A percentile compares a stretch with the other conserved stretches of the same genome.
Conservation (phyloP, 2,113 vertebrate genomes). For the Pungitius pungitius region DNA sequence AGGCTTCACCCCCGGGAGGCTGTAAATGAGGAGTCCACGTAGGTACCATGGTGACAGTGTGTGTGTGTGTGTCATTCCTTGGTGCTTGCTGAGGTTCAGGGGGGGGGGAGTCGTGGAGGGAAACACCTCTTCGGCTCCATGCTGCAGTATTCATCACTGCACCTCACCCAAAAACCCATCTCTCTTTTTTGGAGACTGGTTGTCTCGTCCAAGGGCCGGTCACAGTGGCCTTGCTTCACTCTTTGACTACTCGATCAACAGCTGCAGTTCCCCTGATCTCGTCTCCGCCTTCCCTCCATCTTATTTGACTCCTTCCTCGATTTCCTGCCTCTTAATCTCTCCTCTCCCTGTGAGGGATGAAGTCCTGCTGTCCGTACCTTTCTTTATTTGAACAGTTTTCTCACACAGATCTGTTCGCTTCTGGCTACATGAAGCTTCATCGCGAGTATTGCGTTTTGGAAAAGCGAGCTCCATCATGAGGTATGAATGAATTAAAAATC, state of each 20-base stretch:
- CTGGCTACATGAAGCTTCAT: too few relatives aligned
- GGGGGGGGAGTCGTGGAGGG: slow-evolving; percentile 3
- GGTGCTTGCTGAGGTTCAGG: slow-evolving; percentile 34
- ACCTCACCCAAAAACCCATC: slow-evolving; percentile 25
- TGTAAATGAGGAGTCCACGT: neutral
- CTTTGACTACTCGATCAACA: slow-evolving; percentile 29
- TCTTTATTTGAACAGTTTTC: too few relatives aligned
- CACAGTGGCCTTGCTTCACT: neutral
- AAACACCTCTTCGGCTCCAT: slow-evolving; percentile 8
- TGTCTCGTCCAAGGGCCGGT: slow-evolving; percentile 8
- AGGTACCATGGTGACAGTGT: neutral
- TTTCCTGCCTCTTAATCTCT: slow-evolving; percentile 25
- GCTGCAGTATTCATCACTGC: slow-evolving; percentile 44
- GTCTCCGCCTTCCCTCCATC: neutral
- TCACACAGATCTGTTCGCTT: too few relatives aligned
- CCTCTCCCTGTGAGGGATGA: neutral
- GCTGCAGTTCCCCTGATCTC: neutral
- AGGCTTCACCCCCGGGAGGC: neutral
- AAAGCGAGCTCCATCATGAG: too few relatives aligned
- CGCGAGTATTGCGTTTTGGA: too few relatives aligned
- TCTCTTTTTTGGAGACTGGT: slow-evolving; percentile 32
- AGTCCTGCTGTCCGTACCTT: neutral
- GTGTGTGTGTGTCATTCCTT: slow-evolving; percentile 44
- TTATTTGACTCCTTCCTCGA: neutral
- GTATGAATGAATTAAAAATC: too few relatives aligned